Evolutionary conservation across 2,113 vertebrate species (phyloP).

Genomic region (Oryzias celebensis): DNA sequence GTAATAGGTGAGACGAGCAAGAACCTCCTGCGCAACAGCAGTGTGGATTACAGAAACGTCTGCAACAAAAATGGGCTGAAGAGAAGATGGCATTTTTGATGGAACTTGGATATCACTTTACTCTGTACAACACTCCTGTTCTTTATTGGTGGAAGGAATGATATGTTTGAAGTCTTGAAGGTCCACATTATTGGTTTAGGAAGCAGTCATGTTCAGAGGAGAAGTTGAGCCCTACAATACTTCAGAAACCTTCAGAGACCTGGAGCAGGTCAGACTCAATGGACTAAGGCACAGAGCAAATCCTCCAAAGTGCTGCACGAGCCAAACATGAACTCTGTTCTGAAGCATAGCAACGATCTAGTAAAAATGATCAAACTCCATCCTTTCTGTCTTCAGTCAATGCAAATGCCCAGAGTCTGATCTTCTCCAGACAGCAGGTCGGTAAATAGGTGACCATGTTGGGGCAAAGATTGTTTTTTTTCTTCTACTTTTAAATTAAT

Average conservation of each 20-base stretch:
- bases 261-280: slow-evolving; percentile 39
- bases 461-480: not conserved
- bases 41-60: too few relatives aligned
- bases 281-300: slow-evolving; percentile 57
- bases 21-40: slow-evolving; percentile 14
- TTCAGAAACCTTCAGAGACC: not conserved
- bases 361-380: slow-evolving; percentile 12
- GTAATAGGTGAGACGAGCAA: slow-evolving; percentile 14
- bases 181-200: slow-evolving; percentile 14
- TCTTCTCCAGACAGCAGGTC: slow-evolving; percentile 25
- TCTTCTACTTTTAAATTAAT: slow-evolving; percentile 11
- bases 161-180: slow-evolving; percentile 15
- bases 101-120: too few relatives aligned
- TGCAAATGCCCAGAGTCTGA: slow-evolving; percentile 22
- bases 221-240: slow-evolving; percentile 10
- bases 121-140: not conserved
- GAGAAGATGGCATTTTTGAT: too few relatives aligned
- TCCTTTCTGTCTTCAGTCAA: slow-evolving; percentile 32
- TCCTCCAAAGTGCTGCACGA: slow-evolving; percentile 28
- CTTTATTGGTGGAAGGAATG: slow-evolving; percentile 18
- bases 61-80: too few relatives aligned
- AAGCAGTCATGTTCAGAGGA: slow-evolving; percentile 4
- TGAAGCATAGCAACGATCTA: slow-evolving; percentile 33
- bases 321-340: slow-evolving; percentile 33
- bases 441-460: slow-evolving; percentile 17